phyloP scores from a whole-genome alignment of 2,113 vertebrate genomes.

The Onychorhynchus coronatus region DNA sequence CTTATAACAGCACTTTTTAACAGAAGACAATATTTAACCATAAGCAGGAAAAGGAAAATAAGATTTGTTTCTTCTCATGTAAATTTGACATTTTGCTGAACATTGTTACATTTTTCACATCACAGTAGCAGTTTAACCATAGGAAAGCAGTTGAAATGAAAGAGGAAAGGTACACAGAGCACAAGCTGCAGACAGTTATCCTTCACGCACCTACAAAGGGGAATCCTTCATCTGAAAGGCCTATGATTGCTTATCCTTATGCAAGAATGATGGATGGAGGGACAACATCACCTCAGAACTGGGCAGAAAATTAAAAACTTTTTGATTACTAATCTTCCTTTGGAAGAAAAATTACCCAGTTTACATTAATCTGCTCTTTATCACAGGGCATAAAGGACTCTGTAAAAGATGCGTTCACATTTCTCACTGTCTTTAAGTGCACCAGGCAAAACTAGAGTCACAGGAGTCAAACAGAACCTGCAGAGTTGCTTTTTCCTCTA shows the following conservation, averaged over 20 bases:
- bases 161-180: background rate
- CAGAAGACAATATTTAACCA: background rate
- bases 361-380: background rate
- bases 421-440: background rate
- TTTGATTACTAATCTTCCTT: background rate
- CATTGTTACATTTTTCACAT: background rate
- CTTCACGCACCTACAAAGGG: background rate
- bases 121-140: background rate
- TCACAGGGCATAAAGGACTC: background rate
- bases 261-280: background rate
- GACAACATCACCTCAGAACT: background rate
- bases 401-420: background rate
- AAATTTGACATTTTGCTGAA: background rate
- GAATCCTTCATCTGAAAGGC: background rate
- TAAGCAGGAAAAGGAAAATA: background rate
- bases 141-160: background rate
- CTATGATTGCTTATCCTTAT: background rate
- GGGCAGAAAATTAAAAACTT: fast-evolving
- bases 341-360: background rate
- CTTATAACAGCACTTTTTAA: background rate
- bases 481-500: background rate
- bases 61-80: background rate
- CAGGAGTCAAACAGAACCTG: background rate
- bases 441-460: background rate
- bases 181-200: background rate